phyloP scores from a whole-genome alignment of 2,888 invertebrate genomes.

The Thymelicus acteon region DNA sequence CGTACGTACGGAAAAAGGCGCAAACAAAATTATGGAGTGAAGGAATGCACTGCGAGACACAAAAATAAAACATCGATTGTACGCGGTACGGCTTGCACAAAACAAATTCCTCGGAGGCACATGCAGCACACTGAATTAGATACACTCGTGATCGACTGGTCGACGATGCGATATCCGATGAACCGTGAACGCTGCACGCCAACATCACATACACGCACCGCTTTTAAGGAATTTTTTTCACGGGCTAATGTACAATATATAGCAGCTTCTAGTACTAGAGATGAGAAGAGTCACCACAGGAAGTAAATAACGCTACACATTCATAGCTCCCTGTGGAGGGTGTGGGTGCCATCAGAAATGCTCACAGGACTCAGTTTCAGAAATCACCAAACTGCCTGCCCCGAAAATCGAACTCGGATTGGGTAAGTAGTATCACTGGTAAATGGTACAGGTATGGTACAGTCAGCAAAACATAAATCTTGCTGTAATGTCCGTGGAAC shows the following conservation, averaged over 20 bases:
- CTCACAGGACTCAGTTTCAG: too few species aligned
- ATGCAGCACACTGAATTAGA: slow-evolving; percentile 79
- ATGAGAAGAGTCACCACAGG: too few species aligned
- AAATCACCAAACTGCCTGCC: too few species aligned
- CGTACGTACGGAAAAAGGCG: slow-evolving; percentile 59
- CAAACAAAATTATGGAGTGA: slow-evolving; percentile 65
- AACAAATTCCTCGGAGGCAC: slow-evolving; percentile 79
- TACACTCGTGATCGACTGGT: slow-evolving; percentile 75
- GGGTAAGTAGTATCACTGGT: too few species aligned
- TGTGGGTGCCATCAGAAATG: too few species aligned
- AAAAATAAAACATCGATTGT: slow-evolving; percentile 78
- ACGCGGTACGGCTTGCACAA: slow-evolving; percentile 70
- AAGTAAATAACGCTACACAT: too few species aligned
- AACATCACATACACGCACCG: slow-evolving; percentile 41
- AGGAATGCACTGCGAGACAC: slow-evolving; percentile 66
- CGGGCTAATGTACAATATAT: background rate
- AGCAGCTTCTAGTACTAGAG: too few species aligned
- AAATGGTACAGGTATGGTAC: too few species aligned
- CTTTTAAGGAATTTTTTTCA: slow-evolving; percentile 34
- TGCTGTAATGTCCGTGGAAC: too few species aligned
- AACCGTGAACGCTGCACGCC: slow-evolving; percentile 62
- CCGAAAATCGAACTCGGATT: too few species aligned
- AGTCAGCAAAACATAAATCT: too few species aligned
- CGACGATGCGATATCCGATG: slow-evolving; percentile 58
- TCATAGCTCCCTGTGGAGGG: too few species aligned